phyloP scores from a whole-genome alignment of 1,140 invertebrate genomes.

The Drosophila repleta region DNA sequence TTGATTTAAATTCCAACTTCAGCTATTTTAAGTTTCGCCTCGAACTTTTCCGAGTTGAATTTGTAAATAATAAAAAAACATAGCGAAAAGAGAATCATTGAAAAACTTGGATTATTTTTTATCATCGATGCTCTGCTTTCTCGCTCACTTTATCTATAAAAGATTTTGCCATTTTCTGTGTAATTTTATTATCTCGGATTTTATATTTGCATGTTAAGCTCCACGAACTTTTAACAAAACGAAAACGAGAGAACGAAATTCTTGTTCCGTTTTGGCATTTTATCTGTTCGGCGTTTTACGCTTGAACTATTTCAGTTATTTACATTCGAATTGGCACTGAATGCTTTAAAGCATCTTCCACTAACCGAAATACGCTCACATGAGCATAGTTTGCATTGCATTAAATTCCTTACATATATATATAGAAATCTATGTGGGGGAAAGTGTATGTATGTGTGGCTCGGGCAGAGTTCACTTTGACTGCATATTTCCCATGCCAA shows the following conservation, averaged over 20 bases:
- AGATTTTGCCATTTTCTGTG: constrained; percentile 8
- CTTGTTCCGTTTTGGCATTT: constrained; percentile 24
- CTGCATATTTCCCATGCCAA: not conserved
- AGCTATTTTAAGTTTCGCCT: too few relatives aligned
- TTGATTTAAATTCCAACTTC: too few relatives aligned
- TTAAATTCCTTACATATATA: constrained; percentile 2
- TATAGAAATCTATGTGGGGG: too few relatives aligned
- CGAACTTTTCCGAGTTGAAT: too few relatives aligned
- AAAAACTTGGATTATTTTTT: not conserved
- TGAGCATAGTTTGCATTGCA: constrained; percentile 14
- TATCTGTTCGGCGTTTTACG: constrained; percentile 30
- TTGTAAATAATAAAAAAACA: too few relatives aligned
- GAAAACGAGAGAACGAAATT: constrained; percentile 3
- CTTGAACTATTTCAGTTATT: constrained; percentile 43
- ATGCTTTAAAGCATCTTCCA: constrained; percentile 41
- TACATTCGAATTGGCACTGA: constrained; percentile 51
- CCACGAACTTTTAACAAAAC: constrained; percentile 24
- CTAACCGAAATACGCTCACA: constrained; percentile 1
- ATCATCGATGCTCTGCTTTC: not conserved
- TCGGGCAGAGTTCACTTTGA: not conserved
- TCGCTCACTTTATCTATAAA: constrained; percentile 1
- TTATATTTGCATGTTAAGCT: not conserved
- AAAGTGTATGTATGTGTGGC: too few relatives aligned
- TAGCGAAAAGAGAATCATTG: not conserved
- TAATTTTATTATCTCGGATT: constrained; percentile 2